Conservation (phyloP, 2,797 vertebrate genomes). For the Bradypodion ventrale region DNA sequence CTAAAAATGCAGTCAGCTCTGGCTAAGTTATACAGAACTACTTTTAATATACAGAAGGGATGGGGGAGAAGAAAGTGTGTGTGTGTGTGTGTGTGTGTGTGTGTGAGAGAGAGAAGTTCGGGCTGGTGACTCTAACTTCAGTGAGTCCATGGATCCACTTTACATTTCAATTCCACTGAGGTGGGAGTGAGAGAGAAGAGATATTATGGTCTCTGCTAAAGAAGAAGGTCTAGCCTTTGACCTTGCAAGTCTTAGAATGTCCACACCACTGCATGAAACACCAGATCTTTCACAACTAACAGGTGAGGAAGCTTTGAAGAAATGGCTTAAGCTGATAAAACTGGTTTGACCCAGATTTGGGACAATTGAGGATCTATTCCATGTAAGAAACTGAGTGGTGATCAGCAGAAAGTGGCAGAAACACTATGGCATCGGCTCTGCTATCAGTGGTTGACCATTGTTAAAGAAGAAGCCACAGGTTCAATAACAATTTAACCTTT, state of each 20-base stretch:
- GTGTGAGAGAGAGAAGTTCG: too few relatives aligned
- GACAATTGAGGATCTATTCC: neutral
- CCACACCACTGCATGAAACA: neutral
- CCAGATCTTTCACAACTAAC: neutral
- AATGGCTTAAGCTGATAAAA: too few relatives aligned
- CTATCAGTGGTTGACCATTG: neutral
- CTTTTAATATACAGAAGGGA: neutral
- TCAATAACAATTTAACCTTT: neutral
- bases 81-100: too few relatives aligned
- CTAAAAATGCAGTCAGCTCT: neutral
- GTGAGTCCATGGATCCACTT: too few relatives aligned
- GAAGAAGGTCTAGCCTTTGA: neutral
- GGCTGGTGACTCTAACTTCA: too few relatives aligned
- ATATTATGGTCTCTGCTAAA: neutral
- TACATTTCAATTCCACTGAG: too few relatives aligned
- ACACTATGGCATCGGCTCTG: neutral
- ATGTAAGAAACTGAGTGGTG: neutral
- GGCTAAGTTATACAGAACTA: neutral
- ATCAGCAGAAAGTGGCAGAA: too few relatives aligned
- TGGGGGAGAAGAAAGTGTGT: too few relatives aligned
- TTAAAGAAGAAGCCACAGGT: neutral
- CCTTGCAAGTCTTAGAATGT: neutral
- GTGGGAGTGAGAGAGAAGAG: neutral
- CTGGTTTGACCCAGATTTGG: neutral
- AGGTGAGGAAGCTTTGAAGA: neutral